phyloP scores from a whole-genome alignment of 2,797 vertebrate genomes.

The Channa striata region DNA sequence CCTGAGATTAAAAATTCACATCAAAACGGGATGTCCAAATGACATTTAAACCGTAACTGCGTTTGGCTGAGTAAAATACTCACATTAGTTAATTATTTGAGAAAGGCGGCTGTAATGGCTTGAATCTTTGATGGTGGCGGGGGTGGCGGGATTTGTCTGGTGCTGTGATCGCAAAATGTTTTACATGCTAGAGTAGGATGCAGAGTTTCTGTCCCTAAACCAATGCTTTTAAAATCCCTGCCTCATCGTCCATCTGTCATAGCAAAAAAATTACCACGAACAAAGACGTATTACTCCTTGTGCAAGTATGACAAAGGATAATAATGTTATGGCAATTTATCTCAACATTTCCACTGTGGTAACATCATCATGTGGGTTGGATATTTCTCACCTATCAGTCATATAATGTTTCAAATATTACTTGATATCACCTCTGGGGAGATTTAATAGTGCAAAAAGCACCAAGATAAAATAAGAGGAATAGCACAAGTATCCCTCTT shows the following conservation, averaged over 20 bases:
- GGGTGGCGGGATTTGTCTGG: constrained; percentile 53
- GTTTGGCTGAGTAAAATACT: constrained; percentile 79
- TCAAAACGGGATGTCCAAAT: constrained; percentile 76
- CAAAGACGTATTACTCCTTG: neutral
- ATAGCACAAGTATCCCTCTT: constrained; percentile 55
- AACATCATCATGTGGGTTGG: constrained; percentile 18
- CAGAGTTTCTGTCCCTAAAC: constrained; percentile 6
- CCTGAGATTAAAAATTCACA: constrained; percentile 74
- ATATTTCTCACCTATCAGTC: constrained; percentile 28
- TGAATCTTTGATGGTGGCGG: constrained; percentile 80
- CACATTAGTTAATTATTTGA: constrained; percentile 82
- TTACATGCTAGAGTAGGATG: constrained; percentile 42
- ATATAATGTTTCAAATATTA: constrained; percentile 30
- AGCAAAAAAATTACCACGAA: neutral
- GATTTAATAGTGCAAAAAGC: constrained; percentile 45
- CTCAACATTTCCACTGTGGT: constrained; percentile 3
- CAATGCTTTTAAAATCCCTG: constrained; percentile 9
- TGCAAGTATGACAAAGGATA: constrained; percentile 1
- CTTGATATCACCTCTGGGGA: constrained; percentile 43
- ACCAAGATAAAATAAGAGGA: constrained; percentile 43
- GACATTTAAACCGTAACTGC: constrained; percentile 81
- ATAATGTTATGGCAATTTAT: constrained; percentile 22
- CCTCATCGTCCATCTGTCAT: neutral
- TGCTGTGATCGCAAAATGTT: constrained; percentile 70
- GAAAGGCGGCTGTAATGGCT: constrained; percentile 71